Base-by-base conservation (phyloP, 2,888 invertebrate species). In the Morpho deidamia region DNA sequence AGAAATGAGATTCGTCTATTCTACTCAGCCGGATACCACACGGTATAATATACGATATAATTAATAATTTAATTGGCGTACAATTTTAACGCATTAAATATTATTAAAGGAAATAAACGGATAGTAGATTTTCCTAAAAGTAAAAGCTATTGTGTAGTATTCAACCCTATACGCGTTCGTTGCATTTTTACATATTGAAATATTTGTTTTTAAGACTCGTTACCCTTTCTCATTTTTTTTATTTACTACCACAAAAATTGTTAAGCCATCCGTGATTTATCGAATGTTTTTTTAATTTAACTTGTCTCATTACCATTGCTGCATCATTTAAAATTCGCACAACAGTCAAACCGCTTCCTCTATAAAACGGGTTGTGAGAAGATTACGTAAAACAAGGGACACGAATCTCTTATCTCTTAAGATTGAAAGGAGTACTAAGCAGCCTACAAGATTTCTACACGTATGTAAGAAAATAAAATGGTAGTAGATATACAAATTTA, bases 381-480 rank as follows among this genome's bases (percentile, higher is more conserved):
- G 83, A 84, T 86, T 87, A 89, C 87, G 87, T 83, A 81, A 87
- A 87, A 83, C 83, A 85, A 81, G 83, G 80, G 80, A 81, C 76
- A 76, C 74, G 83, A 86, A 86, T 87, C n/a, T n/a, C n/a, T n/a
- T 84, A 88, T 87, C 83, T 83, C 81, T 70, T 80, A 83, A 82
- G 87, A 84, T 85, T 86, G 82, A 82, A 79, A 85, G 81, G 83
- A 87, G 87, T 84, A 85, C 83, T 86, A 88, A 88, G 81, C 81
- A 83, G 82, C 83, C 83, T 85, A 81, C 80, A 81, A 83, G 82
- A 81, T 83, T 82, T 80, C 81, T 80, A 80, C 83, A 81, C 78
- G 81, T 77, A 80, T 38, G n/a, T n/a, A 37, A 37, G 37, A 10
- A 10, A 37, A 37, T 37, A 8, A 8, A 37, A 10, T 37, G 8